These are phyloP conservation scores for Ooceraea biroi DNA, from an alignment of 1,140 invertebrate species.

Conservation along the genomic window DNA sequence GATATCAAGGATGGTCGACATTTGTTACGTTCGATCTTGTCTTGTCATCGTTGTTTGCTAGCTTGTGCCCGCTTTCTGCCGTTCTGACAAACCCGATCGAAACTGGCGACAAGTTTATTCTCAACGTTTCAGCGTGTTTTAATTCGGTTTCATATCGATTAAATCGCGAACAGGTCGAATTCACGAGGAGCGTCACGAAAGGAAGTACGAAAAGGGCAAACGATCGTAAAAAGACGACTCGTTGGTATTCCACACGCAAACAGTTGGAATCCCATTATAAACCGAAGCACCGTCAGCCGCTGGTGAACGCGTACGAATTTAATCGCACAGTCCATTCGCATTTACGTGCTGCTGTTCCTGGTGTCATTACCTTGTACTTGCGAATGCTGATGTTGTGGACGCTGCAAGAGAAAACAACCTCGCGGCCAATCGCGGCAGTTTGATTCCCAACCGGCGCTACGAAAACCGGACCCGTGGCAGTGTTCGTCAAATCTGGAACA, in stretches of 20 bases:
- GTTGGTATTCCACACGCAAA: constrained; percentile 1
- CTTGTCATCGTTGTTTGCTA: constrained; percentile 32
- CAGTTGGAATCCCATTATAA: constrained; percentile 19
- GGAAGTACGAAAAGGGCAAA: constrained; percentile 7
- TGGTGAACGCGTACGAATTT: constrained; percentile 31
- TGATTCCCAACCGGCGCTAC: constrained; percentile 91
- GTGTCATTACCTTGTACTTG: constrained; percentile 90
- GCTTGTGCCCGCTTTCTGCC: not conserved
- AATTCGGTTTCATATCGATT: not conserved
- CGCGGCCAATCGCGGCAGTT: constrained; percentile 92
- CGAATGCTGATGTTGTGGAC: constrained; percentile 90
- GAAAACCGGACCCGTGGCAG: constrained; percentile 89
- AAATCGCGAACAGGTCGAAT: too few species aligned
- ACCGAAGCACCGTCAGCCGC: not conserved
- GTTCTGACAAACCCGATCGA: not conserved
- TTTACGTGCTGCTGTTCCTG: constrained; percentile 6
- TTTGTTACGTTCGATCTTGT: constrained; percentile 43
- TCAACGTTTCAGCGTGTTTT: not conserved
- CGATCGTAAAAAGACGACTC: constrained; percentile 22
- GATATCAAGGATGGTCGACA: constrained; percentile 37
- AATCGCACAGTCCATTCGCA: constrained; percentile 4
- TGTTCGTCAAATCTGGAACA: constrained; percentile 65
- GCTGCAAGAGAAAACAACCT: constrained; percentile 92
- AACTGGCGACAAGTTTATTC: not conserved
- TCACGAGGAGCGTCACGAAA: not conserved